Base-by-base conservation (phyloP, 2,113 vertebrate genomes). In the Tenebrosternarchus preto region DNA sequence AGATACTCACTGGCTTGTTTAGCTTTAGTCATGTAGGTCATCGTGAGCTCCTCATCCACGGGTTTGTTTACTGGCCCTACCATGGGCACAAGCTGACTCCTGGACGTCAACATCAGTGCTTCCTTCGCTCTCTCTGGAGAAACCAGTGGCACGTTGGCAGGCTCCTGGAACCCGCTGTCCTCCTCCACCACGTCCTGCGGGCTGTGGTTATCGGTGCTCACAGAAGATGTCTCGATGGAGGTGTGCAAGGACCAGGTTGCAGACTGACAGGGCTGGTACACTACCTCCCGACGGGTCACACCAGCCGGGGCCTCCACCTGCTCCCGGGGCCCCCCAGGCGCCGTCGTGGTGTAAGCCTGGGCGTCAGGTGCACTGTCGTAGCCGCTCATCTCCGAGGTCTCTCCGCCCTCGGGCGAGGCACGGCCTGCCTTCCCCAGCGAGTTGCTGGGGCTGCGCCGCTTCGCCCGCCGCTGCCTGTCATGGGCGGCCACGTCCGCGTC, bases 1-100 rank as follows among this genome's bases (percentile, higher is more conserved):
- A 39, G 79, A 73, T 84, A 98, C 98, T 98, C 92, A 99, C 98
- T 99, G 86, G 98, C 98, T 95, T 98, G 95, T 82, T 95, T 99
- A 84, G 98, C 97, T 91, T 99, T 99, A 88, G 98, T 95, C 60
- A 89, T 83, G 4, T 99, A 99, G 0, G 95, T 97, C 79, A 95
- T 95, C 39, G 95, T 97, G 36, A 99, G 95, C 81, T 98, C 96
- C 89, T 99, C 98, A 16, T 98, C 96, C 19, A 98, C 89, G 0
- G 97, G 97, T 69, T 95, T 95, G 75, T 92, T 94, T 50, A 99
- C 90, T 53, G 98, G 98, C 17, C 98, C 98, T 86, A 99, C 96
- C 97, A 99, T 99, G 75, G 98, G 98, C 69, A 99, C 95, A 60
- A 99, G 90, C 82, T 98, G 94, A 72, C 91, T 92, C 46, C 95